These are phyloP conservation scores for Blastomussa wellsi DNA, from an alignment of 92 coral and sea anemone genomes.

Conservation along the genomic window DNA sequence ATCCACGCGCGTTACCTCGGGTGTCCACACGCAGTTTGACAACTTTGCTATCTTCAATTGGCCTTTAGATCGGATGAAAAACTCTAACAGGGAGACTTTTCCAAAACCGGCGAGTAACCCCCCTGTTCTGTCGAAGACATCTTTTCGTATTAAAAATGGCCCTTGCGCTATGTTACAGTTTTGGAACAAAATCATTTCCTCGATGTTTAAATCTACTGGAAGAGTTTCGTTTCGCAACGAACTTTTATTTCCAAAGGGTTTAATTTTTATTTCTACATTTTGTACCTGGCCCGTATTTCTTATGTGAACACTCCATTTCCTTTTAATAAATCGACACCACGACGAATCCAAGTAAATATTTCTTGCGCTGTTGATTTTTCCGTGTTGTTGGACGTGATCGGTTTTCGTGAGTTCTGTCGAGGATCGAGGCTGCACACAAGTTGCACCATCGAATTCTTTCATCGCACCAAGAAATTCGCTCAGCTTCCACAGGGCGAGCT, in stretches of 20 bases:
- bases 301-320: slow-evolving; percentile 65
- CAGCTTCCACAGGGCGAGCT: not conserved
- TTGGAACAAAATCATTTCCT: not conserved
- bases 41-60: slow-evolving; percentile 55
- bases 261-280: not conserved
- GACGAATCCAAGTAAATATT: slow-evolving; percentile 26
- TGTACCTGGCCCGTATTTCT: slow-evolving; percentile 57
- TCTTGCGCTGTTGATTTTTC: not conserved
- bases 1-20: slow-evolving; percentile 38
- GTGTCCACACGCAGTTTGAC: slow-evolving; percentile 50
- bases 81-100: slow-evolving; percentile 47
- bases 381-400: not conserved
- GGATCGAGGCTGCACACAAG: not conserved
- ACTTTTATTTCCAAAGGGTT: not conserved
- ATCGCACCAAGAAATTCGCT: slow-evolving; percentile 14
- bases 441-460: slow-evolving; percentile 23
- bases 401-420: not conserved
- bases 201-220: not conserved
- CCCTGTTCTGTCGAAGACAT: slow-evolving; percentile 25
- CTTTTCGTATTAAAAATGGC: slow-evolving; percentile 59
- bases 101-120: slow-evolving; percentile 52
- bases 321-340: slow-evolving; percentile 69
- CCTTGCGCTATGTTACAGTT: slow-evolving; percentile 54
- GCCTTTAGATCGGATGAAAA: slow-evolving; percentile 72
- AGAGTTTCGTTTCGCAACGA: not conserved